Base-by-base conservation (phyloP, 2,888 invertebrate genomes). In the Drosophila birchii region DNA sequence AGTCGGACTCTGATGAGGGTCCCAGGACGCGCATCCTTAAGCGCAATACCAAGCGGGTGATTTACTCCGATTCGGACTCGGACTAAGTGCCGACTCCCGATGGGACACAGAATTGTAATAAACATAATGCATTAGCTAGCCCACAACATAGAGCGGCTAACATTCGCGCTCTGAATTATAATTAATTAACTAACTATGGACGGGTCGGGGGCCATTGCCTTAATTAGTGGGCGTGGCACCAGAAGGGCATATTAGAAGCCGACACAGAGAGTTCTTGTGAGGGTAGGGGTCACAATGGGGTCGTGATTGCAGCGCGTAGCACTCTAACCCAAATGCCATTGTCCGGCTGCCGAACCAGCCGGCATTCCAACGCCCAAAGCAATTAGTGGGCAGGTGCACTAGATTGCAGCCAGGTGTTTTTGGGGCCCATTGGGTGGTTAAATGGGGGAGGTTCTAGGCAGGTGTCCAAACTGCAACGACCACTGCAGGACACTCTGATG, bases 171-270 rank as follows among this genome's bases (percentile, higher is more conserved):
- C 44, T 36, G 14, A 4, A 39, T 43, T 54, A 54, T 63, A 63
- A 64, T 53, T 61, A 54, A 71, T 72, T 73, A 72, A 72, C 63
- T 53, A 53, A 56, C 47, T 36, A 45, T 34, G 32, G 34, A 23
- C n/a, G 56, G 57, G 69, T 29, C 20, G 29, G 44, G 44, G 58
- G 38, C 32, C 75, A 73, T 73, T 67, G 67, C 47, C 57, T 32
- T 58, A 73, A 75, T 73, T 73, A 73, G 67, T 54, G 53, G 75
- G 75, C 67, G 67, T 56, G 75, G 66, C 64, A 41, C 11, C 38
- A 18, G 16, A 20, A 29, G 49, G 55, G 32, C 45, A 60, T 36
- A 53, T 72, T 72, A 75, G 67, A 23, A 43, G 57, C 34, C 14
- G n/a, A 41, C 18, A 9, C 43, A 9, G 63, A 73, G 43, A 75